These are phyloP conservation scores for Carollia perspicillata DNA, from an alignment of 2,113 vertebrate genomes.

Conservation along the genomic window DNA sequence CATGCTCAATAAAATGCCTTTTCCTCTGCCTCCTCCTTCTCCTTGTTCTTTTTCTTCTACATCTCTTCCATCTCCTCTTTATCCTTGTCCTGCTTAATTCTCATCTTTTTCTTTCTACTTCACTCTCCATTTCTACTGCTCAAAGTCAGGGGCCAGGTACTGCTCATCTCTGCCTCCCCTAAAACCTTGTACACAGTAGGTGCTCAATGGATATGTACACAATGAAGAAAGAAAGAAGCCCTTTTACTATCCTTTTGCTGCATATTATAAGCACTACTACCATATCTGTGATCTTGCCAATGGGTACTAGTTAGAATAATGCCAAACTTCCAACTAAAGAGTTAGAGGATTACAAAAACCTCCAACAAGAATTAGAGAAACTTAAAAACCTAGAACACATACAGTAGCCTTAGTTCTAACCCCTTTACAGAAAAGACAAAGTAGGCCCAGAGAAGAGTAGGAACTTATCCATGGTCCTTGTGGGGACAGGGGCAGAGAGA, in stretches of 20 bases:
- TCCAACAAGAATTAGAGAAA: not conserved
- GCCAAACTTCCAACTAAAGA: not conserved
- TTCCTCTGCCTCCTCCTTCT: not conserved
- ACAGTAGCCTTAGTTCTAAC: not conserved
- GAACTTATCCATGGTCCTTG: not conserved
- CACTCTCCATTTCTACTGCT: not conserved
- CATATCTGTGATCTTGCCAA: not conserved
- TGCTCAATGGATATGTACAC: not conserved
- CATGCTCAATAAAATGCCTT: not conserved
- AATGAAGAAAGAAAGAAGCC: not conserved
- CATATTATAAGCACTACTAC: not conserved
- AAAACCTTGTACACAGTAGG: not conserved
- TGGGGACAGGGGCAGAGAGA: rapidly evolving
- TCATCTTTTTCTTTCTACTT: not conserved
- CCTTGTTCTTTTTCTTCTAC: not conserved
- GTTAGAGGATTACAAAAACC: not conserved
- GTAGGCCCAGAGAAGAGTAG: not conserved
- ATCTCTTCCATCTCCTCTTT: not conserved
- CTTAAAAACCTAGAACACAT: not conserved
- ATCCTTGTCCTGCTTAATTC: not conserved
- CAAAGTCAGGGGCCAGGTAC: not conserved
- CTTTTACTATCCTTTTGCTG: not conserved
- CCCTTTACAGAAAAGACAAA: not conserved
- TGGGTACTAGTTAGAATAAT: not conserved
- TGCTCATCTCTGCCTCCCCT: not conserved